Evolutionary conservation across 2,797 vertebrate genomes (phyloP).

Genomic region (Sparidentex hasta): DNA sequence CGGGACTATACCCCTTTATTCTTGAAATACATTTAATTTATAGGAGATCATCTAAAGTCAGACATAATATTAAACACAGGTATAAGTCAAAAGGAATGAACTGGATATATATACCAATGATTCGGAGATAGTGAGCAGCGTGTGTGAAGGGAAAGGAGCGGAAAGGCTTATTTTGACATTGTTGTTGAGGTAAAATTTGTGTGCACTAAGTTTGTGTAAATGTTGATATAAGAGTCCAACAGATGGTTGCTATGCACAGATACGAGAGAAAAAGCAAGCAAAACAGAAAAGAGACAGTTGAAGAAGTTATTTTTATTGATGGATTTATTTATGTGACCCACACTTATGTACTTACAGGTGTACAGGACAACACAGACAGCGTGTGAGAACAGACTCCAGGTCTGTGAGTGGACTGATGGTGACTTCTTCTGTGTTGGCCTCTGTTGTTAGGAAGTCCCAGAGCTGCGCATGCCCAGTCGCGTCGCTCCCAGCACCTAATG

Average conservation of each 20-base stretch:
- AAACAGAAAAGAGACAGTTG: background rate
- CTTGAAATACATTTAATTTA: background rate
- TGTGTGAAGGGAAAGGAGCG: background rate
- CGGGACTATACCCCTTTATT: background rate
- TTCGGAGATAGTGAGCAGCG: background rate
- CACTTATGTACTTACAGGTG: background rate
- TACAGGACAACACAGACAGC: no score
- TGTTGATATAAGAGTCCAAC: background rate
- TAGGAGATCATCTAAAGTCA: background rate
- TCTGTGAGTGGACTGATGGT: no score
- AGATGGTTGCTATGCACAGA: background rate
- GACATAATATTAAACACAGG: background rate
- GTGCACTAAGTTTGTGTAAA: background rate
- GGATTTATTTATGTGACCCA: background rate
- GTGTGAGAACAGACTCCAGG: background rate
- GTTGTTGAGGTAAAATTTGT: background rate
- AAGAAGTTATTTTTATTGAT: background rate
- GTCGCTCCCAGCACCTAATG: slow-evolving; percentile 53
- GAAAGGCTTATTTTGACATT: background rate
- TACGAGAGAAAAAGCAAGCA: background rate
- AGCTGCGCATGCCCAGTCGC: slow-evolving; percentile 69
- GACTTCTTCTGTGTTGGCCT: background rate
- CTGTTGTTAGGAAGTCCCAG: background rate
- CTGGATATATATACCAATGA: background rate
- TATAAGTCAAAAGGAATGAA: background rate